These are phyloP conservation scores for Villa cingulata DNA, from an alignment of 2,888 invertebrate genomes.

Conservation along the genomic window DNA sequence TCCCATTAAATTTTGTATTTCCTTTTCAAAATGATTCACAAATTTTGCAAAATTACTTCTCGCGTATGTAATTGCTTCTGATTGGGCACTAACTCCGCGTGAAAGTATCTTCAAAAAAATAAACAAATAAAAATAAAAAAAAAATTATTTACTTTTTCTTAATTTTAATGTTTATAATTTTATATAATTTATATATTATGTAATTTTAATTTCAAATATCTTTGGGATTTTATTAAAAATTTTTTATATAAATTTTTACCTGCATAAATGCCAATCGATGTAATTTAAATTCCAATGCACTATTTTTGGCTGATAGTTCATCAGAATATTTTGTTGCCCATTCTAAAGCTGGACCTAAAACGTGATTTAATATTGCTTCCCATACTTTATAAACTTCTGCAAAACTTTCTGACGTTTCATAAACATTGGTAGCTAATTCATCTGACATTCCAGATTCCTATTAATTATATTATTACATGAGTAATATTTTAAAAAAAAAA, in stretches of 20 bases:
- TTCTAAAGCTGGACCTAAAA: constrained; percentile 70
- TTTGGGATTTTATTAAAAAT: too few relatives aligned
- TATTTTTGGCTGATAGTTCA: constrained; percentile 53
- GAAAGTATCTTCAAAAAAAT: constrained; percentile 21
- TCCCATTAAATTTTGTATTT: constrained; percentile 77
- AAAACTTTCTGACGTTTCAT: constrained; percentile 52
- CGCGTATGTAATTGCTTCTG: constrained; percentile 78
- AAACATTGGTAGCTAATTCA: constrained; percentile 34
- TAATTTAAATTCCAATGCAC: constrained; percentile 64
- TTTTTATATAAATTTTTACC: constrained; percentile 28
- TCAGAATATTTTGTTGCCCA: constrained; percentile 73
- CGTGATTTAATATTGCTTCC: constrained; percentile 65
- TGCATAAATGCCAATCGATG: constrained; percentile 70
- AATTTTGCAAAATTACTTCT: constrained; percentile 70
- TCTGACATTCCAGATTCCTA: constrained; percentile 55
- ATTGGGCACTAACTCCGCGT: constrained; percentile 45
- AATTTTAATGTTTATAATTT: too few relatives aligned
- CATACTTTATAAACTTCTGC: constrained; percentile 74
- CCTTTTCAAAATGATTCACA: constrained; percentile 62
- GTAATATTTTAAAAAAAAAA: neutral
- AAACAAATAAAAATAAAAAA: too few relatives aligned
- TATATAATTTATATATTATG: too few relatives aligned
- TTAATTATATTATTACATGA: neutral
- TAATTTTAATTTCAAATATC: too few relatives aligned
- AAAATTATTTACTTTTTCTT: too few relatives aligned